A percentile compares a stretch with the other conserved stretches of the same genome.
These are phyloP conservation scores for Oithona nana DNA, from an alignment of 2,888 invertebrate genomes.

Conservation along the genomic window DNA sequence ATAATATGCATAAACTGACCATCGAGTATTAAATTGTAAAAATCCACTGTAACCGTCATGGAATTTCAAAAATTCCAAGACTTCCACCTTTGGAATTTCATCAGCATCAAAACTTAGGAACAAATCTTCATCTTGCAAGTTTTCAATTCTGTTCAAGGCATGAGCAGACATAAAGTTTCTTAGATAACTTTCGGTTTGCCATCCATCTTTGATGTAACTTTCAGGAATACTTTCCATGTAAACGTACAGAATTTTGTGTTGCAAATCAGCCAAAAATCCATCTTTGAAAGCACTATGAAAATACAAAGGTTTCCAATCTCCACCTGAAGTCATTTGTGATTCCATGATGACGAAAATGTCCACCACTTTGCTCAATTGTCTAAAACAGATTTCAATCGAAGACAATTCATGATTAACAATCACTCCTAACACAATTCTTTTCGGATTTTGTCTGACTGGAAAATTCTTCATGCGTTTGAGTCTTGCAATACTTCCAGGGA, in stretches of 20 bases:
- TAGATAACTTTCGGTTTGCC: neutral
- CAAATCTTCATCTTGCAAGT: neutral
- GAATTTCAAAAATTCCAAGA: neutral
- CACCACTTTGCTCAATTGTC: neutral
- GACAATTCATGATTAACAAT: neutral
- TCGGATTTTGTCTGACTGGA: neutral
- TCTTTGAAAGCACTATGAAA: neutral
- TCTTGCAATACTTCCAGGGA: neutral
- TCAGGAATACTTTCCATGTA: neutral
- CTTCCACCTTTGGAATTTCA: neutral
- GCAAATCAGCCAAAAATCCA: neutral
- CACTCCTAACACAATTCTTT: neutral
- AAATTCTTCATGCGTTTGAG: neutral
- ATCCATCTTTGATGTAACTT: neutral
- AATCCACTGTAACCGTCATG: neutral
- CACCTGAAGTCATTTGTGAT: neutral
- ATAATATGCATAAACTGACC: neutral
- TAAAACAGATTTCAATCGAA: neutral
- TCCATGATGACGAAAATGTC: neutral
- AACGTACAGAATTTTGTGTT: neutral
- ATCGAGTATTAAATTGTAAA: neutral
- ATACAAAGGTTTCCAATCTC: neutral
- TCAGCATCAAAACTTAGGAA: constrained; percentile 2
- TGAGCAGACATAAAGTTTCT: neutral
- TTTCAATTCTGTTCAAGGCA: neutral